Conservation (phyloP, 2,797 vertebrate species). For the Pantherophis vulpinus region DNA sequence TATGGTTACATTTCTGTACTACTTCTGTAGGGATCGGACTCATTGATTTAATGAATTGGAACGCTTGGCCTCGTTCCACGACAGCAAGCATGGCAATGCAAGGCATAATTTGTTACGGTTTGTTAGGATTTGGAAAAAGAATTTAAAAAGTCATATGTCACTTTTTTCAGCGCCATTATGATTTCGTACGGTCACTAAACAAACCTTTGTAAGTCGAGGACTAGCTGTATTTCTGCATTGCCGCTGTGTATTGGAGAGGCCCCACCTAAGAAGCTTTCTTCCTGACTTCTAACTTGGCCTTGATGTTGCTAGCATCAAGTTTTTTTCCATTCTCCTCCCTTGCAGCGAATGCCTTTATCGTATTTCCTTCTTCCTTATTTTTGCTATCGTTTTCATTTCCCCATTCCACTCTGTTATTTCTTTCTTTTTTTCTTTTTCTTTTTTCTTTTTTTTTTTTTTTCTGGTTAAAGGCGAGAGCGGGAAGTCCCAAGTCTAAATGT, state of each 20-base stretch:
- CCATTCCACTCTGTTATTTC: not conserved
- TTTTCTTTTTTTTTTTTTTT: not conserved
- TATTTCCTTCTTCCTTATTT: not conserved
- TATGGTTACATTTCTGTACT: not conserved
- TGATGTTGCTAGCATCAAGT: not conserved
- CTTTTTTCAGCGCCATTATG: too few species aligned
- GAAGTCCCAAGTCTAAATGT: not conserved
- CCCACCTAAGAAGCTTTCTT: not conserved
- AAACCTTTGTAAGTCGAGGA: too few species aligned
- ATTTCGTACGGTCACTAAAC: too few species aligned
- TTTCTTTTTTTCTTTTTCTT: not conserved
- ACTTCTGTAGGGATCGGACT: not conserved
- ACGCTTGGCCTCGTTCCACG: not conserved
- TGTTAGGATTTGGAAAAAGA: slow-evolving; percentile 2
- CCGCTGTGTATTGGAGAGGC: not conserved
- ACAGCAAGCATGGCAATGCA: not conserved
- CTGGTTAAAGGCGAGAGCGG: not conserved
- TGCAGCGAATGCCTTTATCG: not conserved
- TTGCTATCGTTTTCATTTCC: slow-evolving; percentile 12
- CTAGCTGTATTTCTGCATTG: not conserved
- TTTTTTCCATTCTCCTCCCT: not conserved
- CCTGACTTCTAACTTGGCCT: not conserved
- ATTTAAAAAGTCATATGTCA: too few species aligned
- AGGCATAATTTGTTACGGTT: slow-evolving; percentile 8
- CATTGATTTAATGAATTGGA: not conserved